phyloP scores from a whole-genome alignment of 2,888 invertebrate species.

The Stenodema calcarata region DNA sequence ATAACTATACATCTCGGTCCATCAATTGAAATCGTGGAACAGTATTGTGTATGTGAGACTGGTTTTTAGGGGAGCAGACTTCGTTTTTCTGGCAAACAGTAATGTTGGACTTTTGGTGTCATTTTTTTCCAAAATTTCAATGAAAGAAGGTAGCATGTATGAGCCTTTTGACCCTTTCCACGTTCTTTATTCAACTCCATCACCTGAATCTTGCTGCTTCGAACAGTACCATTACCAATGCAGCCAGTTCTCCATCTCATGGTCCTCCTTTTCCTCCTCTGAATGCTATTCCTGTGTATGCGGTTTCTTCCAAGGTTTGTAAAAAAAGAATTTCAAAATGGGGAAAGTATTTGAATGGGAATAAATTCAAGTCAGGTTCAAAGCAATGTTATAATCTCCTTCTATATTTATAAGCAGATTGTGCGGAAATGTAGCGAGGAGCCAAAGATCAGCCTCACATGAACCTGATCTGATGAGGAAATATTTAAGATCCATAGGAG shows the following conservation, averaged over 20 bases:
- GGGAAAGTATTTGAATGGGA: neutral
- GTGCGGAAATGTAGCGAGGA: constrained; percentile 62
- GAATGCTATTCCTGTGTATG: constrained; percentile 61
- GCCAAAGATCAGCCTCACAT: constrained; percentile 70
- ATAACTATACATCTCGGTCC: too few relatives aligned
- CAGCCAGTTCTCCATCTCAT: constrained; percentile 56
- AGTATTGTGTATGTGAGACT: too few relatives aligned
- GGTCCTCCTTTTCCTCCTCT: constrained; percentile 69
- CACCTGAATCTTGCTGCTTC: constrained; percentile 68
- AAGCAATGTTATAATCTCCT: neutral
- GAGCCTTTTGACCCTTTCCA: constrained; percentile 82
- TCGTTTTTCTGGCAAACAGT: too few relatives aligned
- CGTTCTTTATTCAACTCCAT: constrained; percentile 71
- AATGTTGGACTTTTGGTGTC: too few relatives aligned
- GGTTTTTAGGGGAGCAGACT: too few relatives aligned
- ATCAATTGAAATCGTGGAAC: too few relatives aligned
- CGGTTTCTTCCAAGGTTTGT: constrained; percentile 26
- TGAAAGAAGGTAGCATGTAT: constrained; percentile 72
- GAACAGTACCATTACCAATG: constrained; percentile 73
- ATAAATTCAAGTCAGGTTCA: too few relatives aligned
- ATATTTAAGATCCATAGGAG: too few relatives aligned
- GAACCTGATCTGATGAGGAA: constrained; percentile 77
- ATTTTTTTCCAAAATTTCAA: too few relatives aligned
- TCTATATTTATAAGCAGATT: constrained; percentile 44
- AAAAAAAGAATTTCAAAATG: neutral